phyloP scores from a whole-genome alignment of 2,888 invertebrate genomes.

The Caenorhabditis angaria region DNA sequence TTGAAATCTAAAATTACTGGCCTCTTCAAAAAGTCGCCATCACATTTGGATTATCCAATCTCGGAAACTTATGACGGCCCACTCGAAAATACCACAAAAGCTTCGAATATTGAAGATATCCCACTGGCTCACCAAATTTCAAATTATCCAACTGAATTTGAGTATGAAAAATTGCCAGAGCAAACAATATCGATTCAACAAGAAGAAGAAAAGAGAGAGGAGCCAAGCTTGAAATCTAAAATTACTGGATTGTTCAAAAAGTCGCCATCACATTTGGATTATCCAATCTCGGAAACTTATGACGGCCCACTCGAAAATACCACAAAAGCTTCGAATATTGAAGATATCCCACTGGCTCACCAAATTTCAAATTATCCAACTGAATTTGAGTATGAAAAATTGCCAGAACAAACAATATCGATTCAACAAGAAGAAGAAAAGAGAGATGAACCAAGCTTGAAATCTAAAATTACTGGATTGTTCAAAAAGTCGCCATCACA shows the following conservation, averaged over 20 bases:
- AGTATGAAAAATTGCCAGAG: constrained; percentile 21
- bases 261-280: constrained; percentile 17
- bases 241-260: constrained; percentile 11
- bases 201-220: constrained; percentile 30
- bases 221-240: constrained; percentile 36
- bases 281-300: constrained; percentile 22
- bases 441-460: constrained; percentile 17
- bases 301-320: constrained; percentile 22
- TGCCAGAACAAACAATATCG: constrained; percentile 9
- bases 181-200: constrained; percentile 11
- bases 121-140: background rate
- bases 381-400: constrained; percentile 37
- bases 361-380: constrained; percentile 13
- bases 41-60: background rate
- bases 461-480: constrained; percentile 24
- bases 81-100: background rate
- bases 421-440: constrained; percentile 20
- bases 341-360: constrained; percentile 17
- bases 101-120: constrained; percentile 2
- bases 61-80: background rate
- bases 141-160: constrained; percentile 20
- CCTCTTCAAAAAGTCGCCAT: constrained; percentile 1
- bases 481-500: constrained; percentile 22
- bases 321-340: constrained; percentile 16
- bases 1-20: background rate